phyloP scores from a whole-genome alignment of 2,113 vertebrate species.

The Anguilla japonica region DNA sequence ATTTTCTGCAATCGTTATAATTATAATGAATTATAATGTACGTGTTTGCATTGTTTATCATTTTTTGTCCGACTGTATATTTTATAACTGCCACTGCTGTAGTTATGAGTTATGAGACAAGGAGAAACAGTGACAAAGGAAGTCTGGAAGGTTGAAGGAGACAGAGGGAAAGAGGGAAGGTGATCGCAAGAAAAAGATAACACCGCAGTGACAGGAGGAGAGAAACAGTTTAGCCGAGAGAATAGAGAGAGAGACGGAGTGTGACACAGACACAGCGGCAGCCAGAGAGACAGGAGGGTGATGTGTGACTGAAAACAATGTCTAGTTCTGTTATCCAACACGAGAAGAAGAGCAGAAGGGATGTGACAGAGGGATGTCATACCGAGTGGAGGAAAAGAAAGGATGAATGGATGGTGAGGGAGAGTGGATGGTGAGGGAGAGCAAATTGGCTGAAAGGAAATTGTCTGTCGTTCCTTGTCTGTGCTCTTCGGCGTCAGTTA shows the following conservation, averaged over 20 bases:
- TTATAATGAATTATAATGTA: not conserved
- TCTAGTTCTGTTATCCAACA: slow-evolving; percentile 69
- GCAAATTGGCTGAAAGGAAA: not conserved
- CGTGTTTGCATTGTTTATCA: not conserved
- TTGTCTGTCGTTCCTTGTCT: not conserved
- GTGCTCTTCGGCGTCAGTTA: not conserved
- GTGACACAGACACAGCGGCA: slow-evolving; percentile 6
- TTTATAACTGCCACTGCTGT: not conserved
- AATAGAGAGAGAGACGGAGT: slow-evolving; percentile 50
- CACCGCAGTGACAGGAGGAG: slow-evolving; percentile 21
- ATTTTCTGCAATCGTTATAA: too few relatives aligned
- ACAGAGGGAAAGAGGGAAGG: not conserved
- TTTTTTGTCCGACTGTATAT: not conserved
- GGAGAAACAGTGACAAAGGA: slow-evolving; percentile 15
- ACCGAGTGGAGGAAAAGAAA: slow-evolving; percentile 4
- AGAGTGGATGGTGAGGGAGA: not conserved
- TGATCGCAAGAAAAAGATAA: not conserved
- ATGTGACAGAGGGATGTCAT: slow-evolving; percentile 43
- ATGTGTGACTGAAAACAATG: slow-evolving; percentile 38
- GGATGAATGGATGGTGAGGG: not conserved
- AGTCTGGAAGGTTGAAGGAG: slow-evolving; percentile 14
- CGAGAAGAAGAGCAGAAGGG: slow-evolving; percentile 36
- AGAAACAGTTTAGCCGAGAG: slow-evolving; percentile 40
- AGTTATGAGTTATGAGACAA: not conserved
- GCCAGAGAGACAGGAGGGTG: not conserved